Percentiles rank a stretch among this genome's conserved stretches.
Conservation (phyloP, 2,888 invertebrate species). For the Danaus chrysippus region DNA sequence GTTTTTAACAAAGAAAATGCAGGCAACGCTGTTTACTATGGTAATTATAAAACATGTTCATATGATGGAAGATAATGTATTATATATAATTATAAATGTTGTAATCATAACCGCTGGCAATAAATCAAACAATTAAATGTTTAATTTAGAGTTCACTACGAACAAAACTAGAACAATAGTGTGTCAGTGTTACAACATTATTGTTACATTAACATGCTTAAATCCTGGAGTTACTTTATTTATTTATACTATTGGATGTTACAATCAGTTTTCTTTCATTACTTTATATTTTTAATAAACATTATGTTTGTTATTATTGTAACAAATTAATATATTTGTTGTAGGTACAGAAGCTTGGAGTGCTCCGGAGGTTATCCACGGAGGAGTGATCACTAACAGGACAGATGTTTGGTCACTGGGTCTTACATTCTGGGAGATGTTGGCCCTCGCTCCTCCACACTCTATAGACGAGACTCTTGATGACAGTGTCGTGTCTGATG, state of each 20-base stretch:
- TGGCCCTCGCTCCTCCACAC: slow-evolving; percentile 85
- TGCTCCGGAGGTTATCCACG: slow-evolving; percentile 85
- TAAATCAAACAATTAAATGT: no score
- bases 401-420: slow-evolving; percentile 91
- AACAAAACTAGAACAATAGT: no score
- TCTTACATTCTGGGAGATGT: slow-evolving; percentile 89
- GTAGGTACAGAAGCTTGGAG: slow-evolving; percentile 88
- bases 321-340: slow-evolving; percentile 1
- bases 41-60: slow-evolving; percentile 45
- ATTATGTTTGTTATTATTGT: not conserved
- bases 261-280: no score
- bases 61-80: slow-evolving; percentile 5
- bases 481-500: slow-evolving; percentile 39
- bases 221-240: no score
- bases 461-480: slow-evolving; percentile 50
- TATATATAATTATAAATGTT: not conserved
- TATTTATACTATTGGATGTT: no score
- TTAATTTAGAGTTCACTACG: no score
- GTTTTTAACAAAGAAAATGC: slow-evolving; percentile 75
- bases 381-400: slow-evolving; percentile 81
- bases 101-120: no score
- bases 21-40: slow-evolving; percentile 79
- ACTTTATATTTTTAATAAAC: not conserved
- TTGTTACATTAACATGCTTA: no score
- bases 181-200: no score